A percentile compares a stretch with the other conserved stretches of the same genome.
These are phyloP conservation scores for Hydropsyche betteni DNA, from an alignment of 2,888 invertebrate species.

Conservation along the genomic window DNA sequence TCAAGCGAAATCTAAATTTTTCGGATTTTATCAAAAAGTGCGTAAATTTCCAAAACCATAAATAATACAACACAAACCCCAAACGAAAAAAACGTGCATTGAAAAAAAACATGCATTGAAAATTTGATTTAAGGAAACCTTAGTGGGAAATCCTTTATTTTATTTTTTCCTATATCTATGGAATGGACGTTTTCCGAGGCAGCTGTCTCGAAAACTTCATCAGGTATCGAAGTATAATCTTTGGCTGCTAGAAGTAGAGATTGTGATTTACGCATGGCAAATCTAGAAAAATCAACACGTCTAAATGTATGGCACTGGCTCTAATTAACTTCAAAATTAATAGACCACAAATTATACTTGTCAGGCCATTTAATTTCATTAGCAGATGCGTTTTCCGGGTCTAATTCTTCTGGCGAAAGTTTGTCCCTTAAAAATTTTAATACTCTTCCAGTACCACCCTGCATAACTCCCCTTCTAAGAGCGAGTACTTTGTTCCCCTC, in stretches of 20 bases:
- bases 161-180: constrained; percentile 86
- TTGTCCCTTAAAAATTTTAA: constrained; percentile 80
- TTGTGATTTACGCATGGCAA: constrained; percentile 63
- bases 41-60: constrained; percentile 1
- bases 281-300: constrained; percentile 55
- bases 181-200: constrained; percentile 75
- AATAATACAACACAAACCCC: constrained; percentile 23
- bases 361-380: constrained; percentile 64
- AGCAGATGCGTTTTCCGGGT: constrained; percentile 58
- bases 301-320: neutral
- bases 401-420: constrained; percentile 60
- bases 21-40: neutral
- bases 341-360: constrained; percentile 59
- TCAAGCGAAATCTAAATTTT: neutral
- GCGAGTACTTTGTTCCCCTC: constrained; percentile 88
- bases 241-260: constrained; percentile 71
- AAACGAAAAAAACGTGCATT: constrained; percentile 37
- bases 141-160: constrained; percentile 71
- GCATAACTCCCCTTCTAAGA: constrained; percentile 83
- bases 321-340: neutral
- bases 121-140: constrained; percentile 60
- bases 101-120: constrained; percentile 10
- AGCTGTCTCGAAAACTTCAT: constrained; percentile 76
- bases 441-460: constrained; percentile 84
- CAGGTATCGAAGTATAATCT: constrained; percentile 72